Percentiles rank a stretch among this genome's conserved stretches.
These are phyloP conservation scores for Meghimatium bilineatum DNA, from an alignment of 2,888 invertebrate species.

Conservation along the genomic window DNA sequence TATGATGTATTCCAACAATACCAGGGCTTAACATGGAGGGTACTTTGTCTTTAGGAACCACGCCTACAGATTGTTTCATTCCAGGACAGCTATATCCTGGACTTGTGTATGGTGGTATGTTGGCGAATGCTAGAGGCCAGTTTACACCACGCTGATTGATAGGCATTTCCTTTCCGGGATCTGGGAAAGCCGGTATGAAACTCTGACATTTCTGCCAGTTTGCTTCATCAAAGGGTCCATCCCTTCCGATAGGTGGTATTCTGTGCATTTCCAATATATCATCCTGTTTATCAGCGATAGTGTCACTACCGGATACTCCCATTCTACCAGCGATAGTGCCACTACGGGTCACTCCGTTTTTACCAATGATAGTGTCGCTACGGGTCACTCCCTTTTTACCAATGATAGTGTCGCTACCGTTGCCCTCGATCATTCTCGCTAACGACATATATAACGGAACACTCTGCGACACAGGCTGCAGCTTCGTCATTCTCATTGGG, in stretches of 20 bases:
- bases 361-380: too few species aligned
- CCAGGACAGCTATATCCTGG: conserved; percentile 28
- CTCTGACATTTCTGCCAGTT: too few species aligned
- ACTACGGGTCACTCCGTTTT: background rate
- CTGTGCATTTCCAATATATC: background rate
- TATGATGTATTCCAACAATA: background rate
- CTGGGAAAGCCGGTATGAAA: background rate
- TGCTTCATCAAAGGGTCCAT: too few species aligned
- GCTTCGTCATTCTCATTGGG: background rate
- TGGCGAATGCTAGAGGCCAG: conserved; percentile 21
- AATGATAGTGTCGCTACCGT: background rate
- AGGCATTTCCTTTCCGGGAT: background rate
- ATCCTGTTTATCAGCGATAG: background rate
- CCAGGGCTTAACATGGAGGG: background rate
- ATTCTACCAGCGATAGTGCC: background rate
- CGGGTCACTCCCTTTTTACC: too few species aligned
- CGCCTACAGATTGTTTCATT: conserved; percentile 33
- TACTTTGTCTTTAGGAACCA: background rate
- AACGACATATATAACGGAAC: background rate
- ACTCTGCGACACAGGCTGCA: conserved; percentile 3
- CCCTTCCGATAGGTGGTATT: background rate
- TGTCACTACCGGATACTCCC: background rate
- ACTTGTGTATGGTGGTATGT: conserved; percentile 26
- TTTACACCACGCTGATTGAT: background rate
- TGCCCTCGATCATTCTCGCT: background rate